Evolutionary conservation across 2,113 vertebrate genomes (phyloP).

Genomic region (Caloenas nicobarica): DNA sequence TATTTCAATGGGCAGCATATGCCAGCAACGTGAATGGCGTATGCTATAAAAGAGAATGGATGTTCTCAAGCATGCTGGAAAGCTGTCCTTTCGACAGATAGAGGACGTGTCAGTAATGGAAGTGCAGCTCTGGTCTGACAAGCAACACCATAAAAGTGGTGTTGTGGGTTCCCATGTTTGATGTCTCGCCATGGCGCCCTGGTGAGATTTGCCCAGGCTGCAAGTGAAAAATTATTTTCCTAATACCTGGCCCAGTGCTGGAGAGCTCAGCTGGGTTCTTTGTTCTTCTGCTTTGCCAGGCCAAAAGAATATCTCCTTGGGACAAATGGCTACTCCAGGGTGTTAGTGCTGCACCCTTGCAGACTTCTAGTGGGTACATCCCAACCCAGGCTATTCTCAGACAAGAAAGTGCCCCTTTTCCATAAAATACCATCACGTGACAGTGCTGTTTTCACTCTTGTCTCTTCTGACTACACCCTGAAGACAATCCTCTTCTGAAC

Average conservation of each 20-base stretch:
- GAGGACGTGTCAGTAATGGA: conserved; percentile 22
- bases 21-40: conserved; percentile 48
- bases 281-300: neutral
- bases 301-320: neutral
- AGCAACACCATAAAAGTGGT: neutral
- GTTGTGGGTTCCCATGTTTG: neutral
- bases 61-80: conserved; percentile 38
- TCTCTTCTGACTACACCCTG: neutral
- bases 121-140: conserved; percentile 32
- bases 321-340: neutral
- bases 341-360: neutral
- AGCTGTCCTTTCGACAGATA: conserved; percentile 31
- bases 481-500: neutral
- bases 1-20: conserved; percentile 68
- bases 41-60: conserved; percentile 59
- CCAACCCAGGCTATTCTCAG: neutral
- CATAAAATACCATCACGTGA: neutral
- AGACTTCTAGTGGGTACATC: rapidly evolving
- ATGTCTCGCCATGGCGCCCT: neutral
- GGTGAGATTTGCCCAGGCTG: neutral
- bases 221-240: neutral
- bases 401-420: neutral
- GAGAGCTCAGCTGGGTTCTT: neutral
- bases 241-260: neutral
- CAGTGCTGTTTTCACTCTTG: neutral